A percentile compares a stretch with the other conserved stretches of the same genome.
Conservation (phyloP, 92 coral and sea anemone species). For the Zoanthus gigantus region DNA sequence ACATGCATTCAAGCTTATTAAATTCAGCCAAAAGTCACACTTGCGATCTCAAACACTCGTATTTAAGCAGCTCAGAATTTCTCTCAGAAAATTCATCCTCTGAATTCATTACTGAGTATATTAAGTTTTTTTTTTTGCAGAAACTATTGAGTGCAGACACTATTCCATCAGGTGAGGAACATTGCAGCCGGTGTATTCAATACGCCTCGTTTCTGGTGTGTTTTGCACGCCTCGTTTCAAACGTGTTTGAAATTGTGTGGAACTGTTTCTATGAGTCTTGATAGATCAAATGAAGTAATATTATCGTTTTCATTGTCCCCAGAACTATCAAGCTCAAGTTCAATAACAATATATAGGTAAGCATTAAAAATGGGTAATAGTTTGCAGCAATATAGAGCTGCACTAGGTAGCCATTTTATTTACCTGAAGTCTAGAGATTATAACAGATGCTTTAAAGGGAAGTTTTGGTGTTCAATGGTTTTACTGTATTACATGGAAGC, state of each 20-base stretch:
- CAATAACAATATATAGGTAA: conserved; percentile 5
- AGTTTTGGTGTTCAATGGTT: conserved; percentile 18
- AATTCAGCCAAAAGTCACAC: conserved; percentile 8
- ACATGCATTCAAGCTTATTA: not conserved
- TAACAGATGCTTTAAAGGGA: conserved; percentile 21
- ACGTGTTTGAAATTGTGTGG: conserved; percentile 13
- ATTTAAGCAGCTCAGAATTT: conserved; percentile 6
- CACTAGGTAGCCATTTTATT: conserved; percentile 5
- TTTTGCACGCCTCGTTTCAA: conserved; percentile 49
- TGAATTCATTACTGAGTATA: conserved; percentile 5
- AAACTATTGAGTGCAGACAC: conserved; percentile 8
- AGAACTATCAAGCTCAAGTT: conserved; percentile 7
- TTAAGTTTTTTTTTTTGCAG: conserved; percentile 5
- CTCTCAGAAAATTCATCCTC: conserved; percentile 8
- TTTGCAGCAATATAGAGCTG: conserved; percentile 23
- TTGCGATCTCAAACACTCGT: conserved; percentile 9
- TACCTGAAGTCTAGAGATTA: conserved; percentile 3
- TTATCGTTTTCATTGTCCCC: conserved; percentile 8
- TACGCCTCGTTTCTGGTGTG: conserved; percentile 58
- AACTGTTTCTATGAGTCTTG: conserved; percentile 7
- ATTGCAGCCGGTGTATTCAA: conserved; percentile 34
- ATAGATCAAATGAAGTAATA: conserved; percentile 5
- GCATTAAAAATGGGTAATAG: conserved; percentile 17
- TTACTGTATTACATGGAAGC: conserved; percentile 19
- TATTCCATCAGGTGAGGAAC: conserved; percentile 9